Conservation (phyloP, 2,113 vertebrate genomes). For the Cinclus mexicanus region DNA sequence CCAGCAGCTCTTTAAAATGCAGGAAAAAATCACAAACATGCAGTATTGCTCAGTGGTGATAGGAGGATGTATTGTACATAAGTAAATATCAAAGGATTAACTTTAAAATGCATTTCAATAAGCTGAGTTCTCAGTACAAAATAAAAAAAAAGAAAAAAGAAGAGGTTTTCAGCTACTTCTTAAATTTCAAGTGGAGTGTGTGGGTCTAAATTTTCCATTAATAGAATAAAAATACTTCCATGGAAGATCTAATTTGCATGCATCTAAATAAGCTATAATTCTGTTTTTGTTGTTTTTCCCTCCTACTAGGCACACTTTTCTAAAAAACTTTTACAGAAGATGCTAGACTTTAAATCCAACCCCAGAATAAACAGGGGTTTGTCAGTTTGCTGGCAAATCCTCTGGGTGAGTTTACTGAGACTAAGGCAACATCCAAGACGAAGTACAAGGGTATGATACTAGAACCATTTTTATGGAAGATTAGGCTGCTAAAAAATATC, state of each 20-base stretch:
- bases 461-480: slow-evolving; percentile 34
- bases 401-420: slow-evolving; percentile 14
- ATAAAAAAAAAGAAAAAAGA: neutral
- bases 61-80: slow-evolving; percentile 36
- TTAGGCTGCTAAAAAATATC: slow-evolving; percentile 24
- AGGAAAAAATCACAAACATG: slow-evolving; percentile 32
- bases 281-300: neutral
- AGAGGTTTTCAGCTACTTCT: slow-evolving; percentile 21
- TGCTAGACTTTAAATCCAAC: slow-evolving; percentile 10
- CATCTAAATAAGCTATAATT: neutral
- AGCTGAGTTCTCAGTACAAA: slow-evolving; percentile 10
- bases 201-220: slow-evolving; percentile 53
- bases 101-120: slow-evolving; percentile 36
- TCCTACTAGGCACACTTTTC: neutral
- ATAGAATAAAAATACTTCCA: slow-evolving; percentile 27
- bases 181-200: slow-evolving; percentile 49
- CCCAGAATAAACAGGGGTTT: neutral
- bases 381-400: slow-evolving; percentile 30
- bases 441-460: neutral
- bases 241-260: neutral
- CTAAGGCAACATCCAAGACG: slow-evolving; percentile 20
- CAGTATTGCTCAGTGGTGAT: slow-evolving; percentile 47
- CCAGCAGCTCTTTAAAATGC: slow-evolving; percentile 54
- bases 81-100: slow-evolving; percentile 71
- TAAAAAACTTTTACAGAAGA: neutral